Evolutionary conservation across 2,113 vertebrate genomes (phyloP).

Genomic region (Cyprinodon tularosa): DNA sequence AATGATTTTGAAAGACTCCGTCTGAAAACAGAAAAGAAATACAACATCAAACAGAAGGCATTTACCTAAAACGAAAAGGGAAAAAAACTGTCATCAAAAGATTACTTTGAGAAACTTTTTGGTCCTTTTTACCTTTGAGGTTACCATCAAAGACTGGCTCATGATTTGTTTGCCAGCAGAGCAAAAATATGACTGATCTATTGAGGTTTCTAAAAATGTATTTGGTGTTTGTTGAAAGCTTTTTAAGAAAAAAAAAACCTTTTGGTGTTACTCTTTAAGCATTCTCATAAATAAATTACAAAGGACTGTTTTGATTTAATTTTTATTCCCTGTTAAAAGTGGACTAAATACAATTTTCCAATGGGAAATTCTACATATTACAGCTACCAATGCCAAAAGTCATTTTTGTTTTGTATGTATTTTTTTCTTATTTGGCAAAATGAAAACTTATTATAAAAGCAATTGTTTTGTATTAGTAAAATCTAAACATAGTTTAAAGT

Average conservation of each 20-base stretch:
- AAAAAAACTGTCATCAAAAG: neutral
- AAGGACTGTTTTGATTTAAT: neutral
- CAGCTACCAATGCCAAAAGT: neutral
- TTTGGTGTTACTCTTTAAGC: neutral
- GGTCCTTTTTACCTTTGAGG: conserved; percentile 27
- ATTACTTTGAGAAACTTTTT: conserved; percentile 14
- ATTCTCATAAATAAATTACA: neutral
- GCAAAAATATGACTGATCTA: conserved; percentile 1
- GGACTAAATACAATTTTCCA: neutral
- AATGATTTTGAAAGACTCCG: conserved; percentile 89
- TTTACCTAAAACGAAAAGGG: conserved; percentile 5
- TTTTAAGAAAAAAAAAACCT: conserved; percentile 8
- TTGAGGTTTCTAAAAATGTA: conserved; percentile 9
- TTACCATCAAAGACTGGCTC: conserved; percentile 14
- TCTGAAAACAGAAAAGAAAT: conserved; percentile 77
- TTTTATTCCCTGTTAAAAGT: neutral
- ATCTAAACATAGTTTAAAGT: neutral
- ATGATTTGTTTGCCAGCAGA: neutral
- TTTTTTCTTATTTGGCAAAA: too few species aligned
- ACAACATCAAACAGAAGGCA: conserved; percentile 1
- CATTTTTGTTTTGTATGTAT: neutral
- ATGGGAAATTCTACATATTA: neutral
- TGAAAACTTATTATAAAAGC: neutral
- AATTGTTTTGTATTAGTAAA: neutral
- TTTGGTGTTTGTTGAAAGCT: neutral